Conservation (phyloP, 2,888 invertebrate species). For the Hydropsyche betteni region DNA sequence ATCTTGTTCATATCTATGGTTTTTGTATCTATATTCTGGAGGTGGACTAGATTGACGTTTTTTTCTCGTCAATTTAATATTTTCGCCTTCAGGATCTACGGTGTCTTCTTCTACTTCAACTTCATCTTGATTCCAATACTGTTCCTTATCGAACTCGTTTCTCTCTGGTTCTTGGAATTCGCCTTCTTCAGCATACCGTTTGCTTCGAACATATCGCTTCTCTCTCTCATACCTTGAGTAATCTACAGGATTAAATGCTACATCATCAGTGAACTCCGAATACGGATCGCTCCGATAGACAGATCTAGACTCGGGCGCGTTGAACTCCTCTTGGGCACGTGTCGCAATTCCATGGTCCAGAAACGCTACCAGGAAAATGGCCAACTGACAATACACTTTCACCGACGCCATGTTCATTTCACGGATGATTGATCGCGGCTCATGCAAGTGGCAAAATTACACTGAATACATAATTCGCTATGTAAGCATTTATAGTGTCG, state of each 20-base stretch:
- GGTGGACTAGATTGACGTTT: not conserved
- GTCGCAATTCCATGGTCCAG: conserved; percentile 50
- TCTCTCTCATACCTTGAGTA: conserved; percentile 38
- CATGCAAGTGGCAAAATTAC: conserved; percentile 50
- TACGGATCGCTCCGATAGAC: conserved; percentile 36
- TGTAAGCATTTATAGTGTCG: conserved; percentile 51
- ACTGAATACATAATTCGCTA: conserved; percentile 51
- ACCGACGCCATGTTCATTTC: conserved; percentile 51
- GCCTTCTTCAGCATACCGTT: conserved; percentile 24
- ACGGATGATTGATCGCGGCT: conserved; percentile 49
- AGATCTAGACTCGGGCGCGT: conserved; percentile 41
- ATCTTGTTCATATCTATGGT: conserved; percentile 42
- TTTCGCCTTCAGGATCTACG: conserved; percentile 36
- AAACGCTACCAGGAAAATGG: conserved; percentile 50
- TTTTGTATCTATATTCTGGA: conserved; percentile 37
- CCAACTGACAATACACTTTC: conserved; percentile 50
- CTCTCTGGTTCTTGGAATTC: conserved; percentile 43
- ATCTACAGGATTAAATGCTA: conserved; percentile 17
- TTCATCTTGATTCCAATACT: conserved; percentile 50
- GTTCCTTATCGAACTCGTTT: conserved; percentile 48
- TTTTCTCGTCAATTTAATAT: conserved; percentile 7
- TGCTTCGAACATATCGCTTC: conserved; percentile 32
- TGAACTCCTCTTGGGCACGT: conserved; percentile 44
- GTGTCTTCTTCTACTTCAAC: conserved; percentile 48
- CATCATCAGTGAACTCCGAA: conserved; percentile 48